These are phyloP conservation scores for Antrozous pallidus DNA, from an alignment of 2,797 vertebrate genomes.

Conservation along the genomic window DNA sequence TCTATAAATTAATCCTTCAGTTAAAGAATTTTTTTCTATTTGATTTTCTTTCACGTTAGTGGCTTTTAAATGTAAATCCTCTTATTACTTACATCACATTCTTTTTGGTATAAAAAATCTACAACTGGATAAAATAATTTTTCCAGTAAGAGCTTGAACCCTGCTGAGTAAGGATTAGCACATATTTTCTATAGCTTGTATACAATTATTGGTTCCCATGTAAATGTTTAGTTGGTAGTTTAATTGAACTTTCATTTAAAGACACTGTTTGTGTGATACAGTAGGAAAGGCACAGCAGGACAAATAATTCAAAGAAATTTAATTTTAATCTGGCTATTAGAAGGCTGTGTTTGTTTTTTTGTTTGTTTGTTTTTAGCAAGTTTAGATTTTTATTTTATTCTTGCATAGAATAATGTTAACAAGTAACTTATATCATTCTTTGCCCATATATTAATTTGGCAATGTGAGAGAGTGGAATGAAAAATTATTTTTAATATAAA, in stretches of 20 bases:
- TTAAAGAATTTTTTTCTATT: not conserved
- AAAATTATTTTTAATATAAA: not conserved
- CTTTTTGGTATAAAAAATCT: constrained; percentile 12
- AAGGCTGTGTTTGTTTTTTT: not conserved
- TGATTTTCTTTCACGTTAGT: not conserved
- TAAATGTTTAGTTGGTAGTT: not conserved
- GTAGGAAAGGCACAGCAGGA: not conserved
- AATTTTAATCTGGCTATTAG: not conserved
- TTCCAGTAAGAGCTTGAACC: not conserved
- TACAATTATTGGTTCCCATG: not conserved
- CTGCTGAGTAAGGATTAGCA: not conserved
- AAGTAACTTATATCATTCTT: not conserved
- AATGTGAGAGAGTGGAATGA: not conserved
- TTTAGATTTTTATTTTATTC: constrained; percentile 15
- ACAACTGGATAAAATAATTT: not conserved
- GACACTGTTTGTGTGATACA: not conserved
- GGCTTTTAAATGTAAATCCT: not conserved
- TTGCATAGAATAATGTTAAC: constrained; percentile 13
- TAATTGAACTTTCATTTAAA: not conserved
- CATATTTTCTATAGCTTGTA: constrained; percentile 7
- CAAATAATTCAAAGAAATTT: constrained; percentile 9
- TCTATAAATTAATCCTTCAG: not conserved
- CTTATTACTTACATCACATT: not conserved
- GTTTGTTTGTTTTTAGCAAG: not conserved
- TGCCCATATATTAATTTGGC: not conserved